Evolutionary conservation across 2,797 vertebrate genomes (phyloP), one percentile per base, ranked within the genome.

Genomic region (Siniperca undulata): DNA sequence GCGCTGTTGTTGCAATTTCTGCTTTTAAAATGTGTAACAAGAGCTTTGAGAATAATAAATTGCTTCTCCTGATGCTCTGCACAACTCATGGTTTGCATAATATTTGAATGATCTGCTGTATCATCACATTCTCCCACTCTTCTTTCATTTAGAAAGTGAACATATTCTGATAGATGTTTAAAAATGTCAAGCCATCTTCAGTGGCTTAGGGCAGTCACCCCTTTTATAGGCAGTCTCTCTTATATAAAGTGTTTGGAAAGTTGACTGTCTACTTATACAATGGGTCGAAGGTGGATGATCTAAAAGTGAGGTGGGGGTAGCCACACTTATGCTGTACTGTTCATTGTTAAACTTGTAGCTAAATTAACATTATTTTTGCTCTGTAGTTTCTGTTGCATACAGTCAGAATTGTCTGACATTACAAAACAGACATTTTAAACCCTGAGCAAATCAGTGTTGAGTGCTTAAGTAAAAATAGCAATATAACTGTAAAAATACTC

Each of bases 31-130:
- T 34, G 14, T 50, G 46, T 65, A 16, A 46, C 42, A 20, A 7
- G 34, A 12, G 67, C 75, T 81, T 64, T 78, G 52, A 58, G 14
- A 73, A 62, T 53, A 91, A 86, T 89, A 89, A 92, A 90, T 4
- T 1, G 38, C 40, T 65, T 73, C 4, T 13, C 46, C 34, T 64
- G 52, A 44, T 71, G 69, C 46, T 56, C 24, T 38, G 55, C 34
- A 16, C 12, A 59, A 0, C 24, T 68, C 1, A 1, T 55, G 53
- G 14, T 65, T 44, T 53, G 40, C 42, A 14, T 62, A 14, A 12
- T 52, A 0, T 61, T 22, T 71, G 7, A 78, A 30, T 58, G 6
- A 12, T 20, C 7, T n/a, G 16, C 42, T 48, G 5, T 38, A 9
- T n/a, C 22, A 50, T 55, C 27, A 36, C 19, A n/a, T 40, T n/a